Conservation (phyloP, 2,797 vertebrate species). For the Sebastes elongatus region DNA sequence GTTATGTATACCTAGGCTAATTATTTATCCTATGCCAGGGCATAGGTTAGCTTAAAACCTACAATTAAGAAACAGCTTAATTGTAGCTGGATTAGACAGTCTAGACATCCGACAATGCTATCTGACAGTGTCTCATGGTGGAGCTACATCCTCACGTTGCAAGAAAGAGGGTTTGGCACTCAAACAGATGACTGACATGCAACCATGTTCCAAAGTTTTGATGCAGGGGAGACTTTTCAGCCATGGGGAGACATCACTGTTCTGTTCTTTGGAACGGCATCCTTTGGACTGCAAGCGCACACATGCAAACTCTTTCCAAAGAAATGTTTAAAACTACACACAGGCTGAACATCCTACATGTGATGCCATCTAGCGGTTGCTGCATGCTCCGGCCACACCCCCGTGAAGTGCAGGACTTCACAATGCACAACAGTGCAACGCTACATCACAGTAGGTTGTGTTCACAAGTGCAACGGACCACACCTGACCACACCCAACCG, state of each 20-base stretch:
- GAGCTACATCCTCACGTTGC: slow-evolving; percentile 28
- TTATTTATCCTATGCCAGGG: slow-evolving; percentile 62
- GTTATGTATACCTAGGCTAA: slow-evolving; percentile 35
- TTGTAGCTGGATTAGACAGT: slow-evolving; percentile 65
- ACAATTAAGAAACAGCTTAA: slow-evolving; percentile 77
- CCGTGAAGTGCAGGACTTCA: slow-evolving; percentile 71
- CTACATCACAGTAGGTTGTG: slow-evolving; percentile 69
- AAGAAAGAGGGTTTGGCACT: slow-evolving; percentile 31
- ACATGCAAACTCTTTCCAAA: slow-evolving; percentile 65
- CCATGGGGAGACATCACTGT: slow-evolving; percentile 55
- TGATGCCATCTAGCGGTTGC: slow-evolving; percentile 61
- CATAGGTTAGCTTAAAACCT: slow-evolving; percentile 77
- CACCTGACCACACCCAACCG: slow-evolving; percentile 71
- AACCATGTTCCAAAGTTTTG: slow-evolving; percentile 69
- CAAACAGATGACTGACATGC: slow-evolving; percentile 71
- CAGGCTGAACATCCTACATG: slow-evolving; percentile 58
- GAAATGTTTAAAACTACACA: slow-evolving; percentile 35
- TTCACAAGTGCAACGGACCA: slow-evolving; percentile 73
- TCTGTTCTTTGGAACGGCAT: slow-evolving; percentile 61
- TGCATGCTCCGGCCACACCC: slow-evolving; percentile 70
- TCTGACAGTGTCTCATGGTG: slow-evolving; percentile 28
- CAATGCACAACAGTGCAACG: slow-evolving; percentile 67
- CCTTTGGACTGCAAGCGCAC: slow-evolving; percentile 56
- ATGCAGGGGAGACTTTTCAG: slow-evolving; percentile 67
- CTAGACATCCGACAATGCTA: slow-evolving; percentile 48